phyloP scores from a whole-genome alignment of 92 coral and sea anemone species.

The Diadumene lineata region DNA sequence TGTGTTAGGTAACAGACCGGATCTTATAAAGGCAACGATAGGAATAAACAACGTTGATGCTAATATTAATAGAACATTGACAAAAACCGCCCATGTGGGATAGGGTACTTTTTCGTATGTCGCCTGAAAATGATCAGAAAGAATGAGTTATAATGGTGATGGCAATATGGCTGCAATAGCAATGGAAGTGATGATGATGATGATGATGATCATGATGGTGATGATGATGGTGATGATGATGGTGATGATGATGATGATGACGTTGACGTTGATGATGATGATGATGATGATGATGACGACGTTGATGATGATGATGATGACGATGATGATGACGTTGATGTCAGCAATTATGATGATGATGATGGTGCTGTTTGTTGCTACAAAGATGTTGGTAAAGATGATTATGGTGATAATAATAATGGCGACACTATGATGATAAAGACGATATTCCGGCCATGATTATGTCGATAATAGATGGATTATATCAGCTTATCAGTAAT shows the following conservation, averaged over 20 bases:
- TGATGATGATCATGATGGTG: not conserved
- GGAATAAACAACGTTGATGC: constrained; percentile 78
- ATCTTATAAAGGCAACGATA: constrained; percentile 67
- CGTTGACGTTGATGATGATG: not conserved
- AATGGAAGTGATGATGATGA: not conserved
- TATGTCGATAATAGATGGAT: no score
- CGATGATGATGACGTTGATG: no score
- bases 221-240: not conserved
- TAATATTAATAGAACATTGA: constrained; percentile 65
- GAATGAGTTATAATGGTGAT: not conserved
- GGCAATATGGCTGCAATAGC: not conserved
- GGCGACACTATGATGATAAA: no score
- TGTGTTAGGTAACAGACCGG: constrained; percentile 49
- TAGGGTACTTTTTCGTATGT: constrained; percentile 65
- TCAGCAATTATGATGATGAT: no score
- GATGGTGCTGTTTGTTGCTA: no score
- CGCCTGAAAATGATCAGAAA: constrained; percentile 45
- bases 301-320: not conserved
- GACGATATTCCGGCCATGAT: no score
- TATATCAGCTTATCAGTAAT: no score
- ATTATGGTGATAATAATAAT: no score
- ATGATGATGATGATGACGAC: no score
- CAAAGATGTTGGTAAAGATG: no score
- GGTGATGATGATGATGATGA: not conserved
- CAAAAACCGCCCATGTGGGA: constrained; percentile 84